Evolutionary conservation across 2,797 vertebrate genomes (phyloP), one percentile per base, ranked within the genome.

Genomic region (Amphiprion clarkii): DNA sequence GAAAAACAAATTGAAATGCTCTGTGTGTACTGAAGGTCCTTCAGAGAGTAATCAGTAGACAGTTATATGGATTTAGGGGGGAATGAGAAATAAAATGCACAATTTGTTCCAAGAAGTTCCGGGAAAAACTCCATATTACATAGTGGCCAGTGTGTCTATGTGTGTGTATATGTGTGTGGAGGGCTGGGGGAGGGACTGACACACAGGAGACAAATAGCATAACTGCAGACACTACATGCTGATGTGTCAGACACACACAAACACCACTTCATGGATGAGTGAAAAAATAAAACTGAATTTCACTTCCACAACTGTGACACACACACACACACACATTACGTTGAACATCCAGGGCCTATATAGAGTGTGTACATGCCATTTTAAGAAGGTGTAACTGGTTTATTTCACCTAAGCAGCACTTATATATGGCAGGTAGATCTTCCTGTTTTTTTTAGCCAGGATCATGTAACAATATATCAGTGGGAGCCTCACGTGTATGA

Each of bases 51-150:
- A 87, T 85, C 83, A 80, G 79, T 86, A 53, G 78, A 83, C 11
- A 82, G 71, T 46, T 85, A 71, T 86, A 83, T 69, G 73, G 77
- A 82, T 87, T 89, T 86, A 77, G 44, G 44, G 17, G 44, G 44
- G 65, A 90, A 83, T 80, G 83, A 73, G 89, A 91, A 88, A 90
- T 82, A 88, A 78, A 93, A 90, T 75, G 74, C 76, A 58, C 70
- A 78, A 71, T 88, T 83, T 76, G 65, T 74, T 94, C 93, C 93
- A 95, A 94, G 89, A 88, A 68, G 82, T 91, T 94, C 88, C 74
- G 79, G 94, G 92, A 94, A 75, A 75, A 94, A 94, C 93, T 93
- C 92, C 91, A 92, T 92, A 81, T 82, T 88, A 91, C 78, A 85
- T 64, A 81, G 86, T 87, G 92, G 77, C 74, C 77, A 73, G 67